Conservation (phyloP, 1,140 invertebrate genomes). For the Drosophila miranda region DNA sequence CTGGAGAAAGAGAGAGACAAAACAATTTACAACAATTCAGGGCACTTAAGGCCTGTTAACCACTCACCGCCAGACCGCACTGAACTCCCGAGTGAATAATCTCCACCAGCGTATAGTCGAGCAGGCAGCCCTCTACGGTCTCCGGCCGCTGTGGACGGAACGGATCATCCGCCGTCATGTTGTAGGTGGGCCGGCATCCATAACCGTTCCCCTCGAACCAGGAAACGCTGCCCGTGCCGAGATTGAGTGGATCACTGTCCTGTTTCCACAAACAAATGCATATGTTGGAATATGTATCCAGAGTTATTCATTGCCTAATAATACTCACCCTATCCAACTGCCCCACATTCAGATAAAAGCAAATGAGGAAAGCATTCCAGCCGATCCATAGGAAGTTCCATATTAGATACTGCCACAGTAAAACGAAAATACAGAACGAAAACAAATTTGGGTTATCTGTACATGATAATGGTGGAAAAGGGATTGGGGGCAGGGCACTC, state of each 20-base stretch:
- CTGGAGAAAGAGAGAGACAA: constrained; percentile 55
- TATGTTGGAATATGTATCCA: constrained; percentile 1
- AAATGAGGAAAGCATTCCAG: constrained; percentile 97
- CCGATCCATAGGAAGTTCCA: constrained; percentile 95
- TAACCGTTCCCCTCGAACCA: constrained; percentile 97
- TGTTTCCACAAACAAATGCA: constrained; percentile 82
- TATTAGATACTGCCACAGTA: constrained; percentile 85
- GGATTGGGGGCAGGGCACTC: constrained; percentile 83
- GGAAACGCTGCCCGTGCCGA: constrained; percentile 94
- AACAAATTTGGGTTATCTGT: constrained; percentile 66
- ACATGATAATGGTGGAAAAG: constrained; percentile 34
- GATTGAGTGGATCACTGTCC: constrained; percentile 91
- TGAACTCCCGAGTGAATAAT: constrained; percentile 92
- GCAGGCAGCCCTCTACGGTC: constrained; percentile 91
- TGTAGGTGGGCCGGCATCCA: constrained; percentile 90
- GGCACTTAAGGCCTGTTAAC: constrained; percentile 43
- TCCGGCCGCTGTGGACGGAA: constrained; percentile 86
- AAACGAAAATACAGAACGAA: constrained; percentile 24
- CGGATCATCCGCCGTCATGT: constrained; percentile 85
- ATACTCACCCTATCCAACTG: constrained; percentile 90
- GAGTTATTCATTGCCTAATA: background rate
- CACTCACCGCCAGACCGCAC: constrained; percentile 87
- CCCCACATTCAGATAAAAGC: constrained; percentile 95
- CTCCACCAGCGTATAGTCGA: constrained; percentile 94
- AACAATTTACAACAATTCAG: constrained; percentile 58